Conservation (phyloP, 2,888 invertebrate genomes). For the Tenthredo scrophulariae region DNA sequence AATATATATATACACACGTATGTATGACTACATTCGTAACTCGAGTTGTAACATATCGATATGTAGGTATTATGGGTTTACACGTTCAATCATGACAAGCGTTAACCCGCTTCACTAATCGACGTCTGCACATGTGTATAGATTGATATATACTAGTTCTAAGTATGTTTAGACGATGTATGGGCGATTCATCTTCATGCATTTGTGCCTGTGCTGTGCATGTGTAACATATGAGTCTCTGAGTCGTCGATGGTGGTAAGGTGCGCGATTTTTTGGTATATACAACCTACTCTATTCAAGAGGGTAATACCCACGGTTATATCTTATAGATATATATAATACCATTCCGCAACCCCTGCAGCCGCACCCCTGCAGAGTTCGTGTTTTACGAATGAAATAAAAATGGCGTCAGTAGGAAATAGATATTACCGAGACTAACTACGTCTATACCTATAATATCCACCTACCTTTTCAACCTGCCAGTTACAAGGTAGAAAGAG, state of each 20-base stretch:
- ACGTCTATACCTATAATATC: neutral
- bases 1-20: too few relatives aligned
- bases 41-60: neutral
- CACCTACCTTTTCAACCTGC: neutral
- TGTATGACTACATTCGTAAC: neutral
- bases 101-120: neutral
- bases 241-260: too few relatives aligned
- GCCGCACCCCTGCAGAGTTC: constrained; percentile 47
- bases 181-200: neutral
- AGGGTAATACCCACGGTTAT: constrained; percentile 21
- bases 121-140: neutral
- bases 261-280: neutral
- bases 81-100: neutral
- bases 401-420: constrained; percentile 74
- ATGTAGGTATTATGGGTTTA: neutral
- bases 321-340: constrained; percentile 42
- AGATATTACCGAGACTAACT: constrained; percentile 71
- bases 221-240: too few relatives aligned
- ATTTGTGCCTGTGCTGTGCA: too few relatives aligned
- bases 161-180: neutral
- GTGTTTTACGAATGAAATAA: constrained; percentile 71
- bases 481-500: constrained; percentile 12
- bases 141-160: neutral
- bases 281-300: neutral
- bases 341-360: neutral